These are phyloP conservation scores for Teleiodes luculella DNA, from an alignment of 2,888 invertebrate species.

Conservation along the genomic window DNA sequence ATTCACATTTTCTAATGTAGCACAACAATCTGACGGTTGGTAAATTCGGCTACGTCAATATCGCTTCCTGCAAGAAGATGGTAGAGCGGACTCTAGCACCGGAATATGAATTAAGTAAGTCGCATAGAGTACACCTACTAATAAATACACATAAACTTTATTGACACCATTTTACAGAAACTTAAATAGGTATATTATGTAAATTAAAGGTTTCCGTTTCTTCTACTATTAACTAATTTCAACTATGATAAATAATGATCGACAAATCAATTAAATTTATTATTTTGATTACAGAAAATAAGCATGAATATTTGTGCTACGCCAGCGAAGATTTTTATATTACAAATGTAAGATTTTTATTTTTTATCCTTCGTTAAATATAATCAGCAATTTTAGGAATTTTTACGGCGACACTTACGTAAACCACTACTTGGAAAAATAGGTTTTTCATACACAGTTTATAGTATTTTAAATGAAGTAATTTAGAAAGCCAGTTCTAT, in stretches of 20 bases:
- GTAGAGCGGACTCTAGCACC: constrained; percentile 34
- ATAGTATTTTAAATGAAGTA: too few relatives aligned
- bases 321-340: constrained; percentile 41
- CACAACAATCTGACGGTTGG: constrained; percentile 41
- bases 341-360: constrained; percentile 37
- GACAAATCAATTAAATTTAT: not conserved
- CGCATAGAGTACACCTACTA: not conserved
- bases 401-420: too few relatives aligned
- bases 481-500: too few relatives aligned
- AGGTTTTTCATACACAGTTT: too few relatives aligned
- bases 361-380: not conserved
- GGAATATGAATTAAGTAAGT: constrained; percentile 38
- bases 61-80: constrained; percentile 41
- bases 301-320: constrained; percentile 46
- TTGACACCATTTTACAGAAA: not conserved
- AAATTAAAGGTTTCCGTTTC: too few relatives aligned
- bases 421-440: too few relatives aligned
- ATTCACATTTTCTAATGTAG: constrained; percentile 37
- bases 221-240: too few relatives aligned
- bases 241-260: too few relatives aligned
- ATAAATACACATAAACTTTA: too few relatives aligned
- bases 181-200: too few relatives aligned
- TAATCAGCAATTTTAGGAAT: too few relatives aligned
- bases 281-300: constrained; percentile 33
- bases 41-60: constrained; percentile 40